A percentile compares a stretch with the other conserved stretches of the same genome.
Evolutionary conservation across 2,797 vertebrate genomes (phyloP).

Genomic region (Xyrichtys novacula): DNA sequence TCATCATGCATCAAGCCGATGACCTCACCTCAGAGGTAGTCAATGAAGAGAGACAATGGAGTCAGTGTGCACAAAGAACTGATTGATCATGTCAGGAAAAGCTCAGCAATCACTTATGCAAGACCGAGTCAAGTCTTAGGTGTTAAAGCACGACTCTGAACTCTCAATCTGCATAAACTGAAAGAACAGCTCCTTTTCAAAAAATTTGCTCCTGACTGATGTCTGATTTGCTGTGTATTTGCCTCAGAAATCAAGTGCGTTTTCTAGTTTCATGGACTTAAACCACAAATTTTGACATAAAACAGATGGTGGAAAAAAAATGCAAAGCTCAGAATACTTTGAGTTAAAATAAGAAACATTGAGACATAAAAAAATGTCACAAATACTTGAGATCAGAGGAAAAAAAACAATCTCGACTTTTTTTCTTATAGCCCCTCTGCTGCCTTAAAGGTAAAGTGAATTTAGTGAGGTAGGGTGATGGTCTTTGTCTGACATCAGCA

Average conservation of each 20-base stretch:
- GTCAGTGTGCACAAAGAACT: constrained; percentile 11
- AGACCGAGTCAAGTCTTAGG: constrained; percentile 8
- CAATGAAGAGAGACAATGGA: constrained; percentile 18
- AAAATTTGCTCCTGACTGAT: constrained; percentile 2
- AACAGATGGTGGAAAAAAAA: too few relatives aligned
- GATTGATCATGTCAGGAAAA: constrained; percentile 24
- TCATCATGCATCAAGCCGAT: constrained; percentile 53
- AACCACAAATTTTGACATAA: background rate
- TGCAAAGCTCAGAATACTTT: background rate
- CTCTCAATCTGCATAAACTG: constrained; percentile 1
- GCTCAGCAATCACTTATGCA: constrained; percentile 12
- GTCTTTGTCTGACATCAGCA: too few relatives aligned
- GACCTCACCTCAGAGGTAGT: constrained; percentile 55
- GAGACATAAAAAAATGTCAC: too few relatives aligned
- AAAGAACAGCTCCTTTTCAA: background rate
- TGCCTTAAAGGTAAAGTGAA: too few relatives aligned
- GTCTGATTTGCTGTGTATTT: background rate
- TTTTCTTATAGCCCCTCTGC: too few relatives aligned
- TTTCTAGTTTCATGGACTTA: background rate
- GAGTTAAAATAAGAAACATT: too few relatives aligned
- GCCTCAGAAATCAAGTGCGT: background rate
- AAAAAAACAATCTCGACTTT: too few relatives aligned
- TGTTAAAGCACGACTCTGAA: constrained; percentile 23
- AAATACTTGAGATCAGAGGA: too few relatives aligned
- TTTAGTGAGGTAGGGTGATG: too few relatives aligned